Conservation (phyloP, 2,797 vertebrate species). For the Borostomias antarcticus region DNA sequence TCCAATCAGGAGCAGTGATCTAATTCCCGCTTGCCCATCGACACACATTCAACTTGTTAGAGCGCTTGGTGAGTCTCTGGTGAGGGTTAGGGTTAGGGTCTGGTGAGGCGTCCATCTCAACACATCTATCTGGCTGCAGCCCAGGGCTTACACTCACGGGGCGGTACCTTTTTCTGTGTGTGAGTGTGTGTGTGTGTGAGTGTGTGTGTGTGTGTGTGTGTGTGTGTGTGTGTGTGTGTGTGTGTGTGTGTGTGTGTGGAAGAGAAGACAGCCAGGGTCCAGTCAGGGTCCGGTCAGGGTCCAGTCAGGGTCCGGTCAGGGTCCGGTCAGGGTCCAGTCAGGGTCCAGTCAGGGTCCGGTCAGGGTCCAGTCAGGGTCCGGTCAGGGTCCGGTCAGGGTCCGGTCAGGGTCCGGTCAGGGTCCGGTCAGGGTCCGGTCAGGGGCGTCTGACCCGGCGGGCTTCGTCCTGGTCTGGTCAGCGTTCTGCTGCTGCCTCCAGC, state of each 20-base stretch:
- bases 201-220: not conserved
- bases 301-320: too few species aligned
- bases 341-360: too few species aligned
- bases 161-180: too few species aligned
- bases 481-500: slow-evolving; percentile 35
- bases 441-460: too few species aligned
- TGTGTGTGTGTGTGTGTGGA: not conserved
- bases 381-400: too few species aligned
- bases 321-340: too few species aligned
- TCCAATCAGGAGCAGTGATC: slow-evolving; percentile 80
- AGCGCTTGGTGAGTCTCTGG: slow-evolving; percentile 71
- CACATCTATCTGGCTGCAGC: slow-evolving; percentile 67
- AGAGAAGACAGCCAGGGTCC: not conserved
- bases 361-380: too few species aligned
- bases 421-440: too few species aligned
- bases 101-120: slow-evolving; percentile 76
- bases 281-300: too few species aligned
- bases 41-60: slow-evolving; percentile 84
- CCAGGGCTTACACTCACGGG: too few species aligned
- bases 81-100: slow-evolving; percentile 68
- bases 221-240: slow-evolving; percentile 23
- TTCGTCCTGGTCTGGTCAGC: too few species aligned
- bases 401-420: too few species aligned
- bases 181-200: not conserved
- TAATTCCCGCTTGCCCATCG: slow-evolving; percentile 79